Conservation (phyloP, 1,140 invertebrate species). For the Thaumatotibia leucotreta region DNA sequence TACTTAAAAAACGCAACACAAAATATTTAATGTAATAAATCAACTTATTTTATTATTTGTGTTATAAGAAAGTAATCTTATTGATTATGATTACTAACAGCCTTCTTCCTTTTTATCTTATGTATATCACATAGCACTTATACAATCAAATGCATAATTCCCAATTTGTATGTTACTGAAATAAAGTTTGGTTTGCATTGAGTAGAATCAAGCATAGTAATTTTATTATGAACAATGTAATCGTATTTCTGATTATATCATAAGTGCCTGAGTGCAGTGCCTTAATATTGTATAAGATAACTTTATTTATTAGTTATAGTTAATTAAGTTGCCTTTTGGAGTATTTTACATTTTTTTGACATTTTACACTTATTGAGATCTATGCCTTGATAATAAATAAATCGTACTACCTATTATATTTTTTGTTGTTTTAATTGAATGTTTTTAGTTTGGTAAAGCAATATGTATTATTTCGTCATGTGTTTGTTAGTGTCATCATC, state of each 20-base stretch:
- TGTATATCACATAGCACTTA: too few species aligned
- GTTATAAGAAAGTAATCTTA: too few species aligned
- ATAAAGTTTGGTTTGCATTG: neutral
- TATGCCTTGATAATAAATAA: neutral
- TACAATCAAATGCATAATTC: too few species aligned
- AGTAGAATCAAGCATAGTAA: neutral
- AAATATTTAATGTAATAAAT: too few species aligned
- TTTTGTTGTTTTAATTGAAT: neutral
- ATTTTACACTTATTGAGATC: neutral
- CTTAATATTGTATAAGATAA: neutral
- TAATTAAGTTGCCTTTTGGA: slow-evolving; percentile 2
- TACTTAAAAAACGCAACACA: too few species aligned
- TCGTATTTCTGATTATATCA: neutral
- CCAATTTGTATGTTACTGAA: too few species aligned
- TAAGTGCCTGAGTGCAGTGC: neutral
- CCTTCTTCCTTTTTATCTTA: too few species aligned
- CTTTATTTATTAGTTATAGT: neutral
- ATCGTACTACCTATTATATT: neutral
- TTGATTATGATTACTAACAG: too few species aligned
- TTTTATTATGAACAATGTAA: neutral
- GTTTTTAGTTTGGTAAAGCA: too few species aligned
- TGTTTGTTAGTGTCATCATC: too few species aligned
- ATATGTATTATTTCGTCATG: too few species aligned
- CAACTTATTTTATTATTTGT: too few species aligned
- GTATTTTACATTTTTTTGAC: slow-evolving; percentile 5